Conservation (phyloP, 2,888 invertebrate genomes). For the Oxystoma pomonae region DNA sequence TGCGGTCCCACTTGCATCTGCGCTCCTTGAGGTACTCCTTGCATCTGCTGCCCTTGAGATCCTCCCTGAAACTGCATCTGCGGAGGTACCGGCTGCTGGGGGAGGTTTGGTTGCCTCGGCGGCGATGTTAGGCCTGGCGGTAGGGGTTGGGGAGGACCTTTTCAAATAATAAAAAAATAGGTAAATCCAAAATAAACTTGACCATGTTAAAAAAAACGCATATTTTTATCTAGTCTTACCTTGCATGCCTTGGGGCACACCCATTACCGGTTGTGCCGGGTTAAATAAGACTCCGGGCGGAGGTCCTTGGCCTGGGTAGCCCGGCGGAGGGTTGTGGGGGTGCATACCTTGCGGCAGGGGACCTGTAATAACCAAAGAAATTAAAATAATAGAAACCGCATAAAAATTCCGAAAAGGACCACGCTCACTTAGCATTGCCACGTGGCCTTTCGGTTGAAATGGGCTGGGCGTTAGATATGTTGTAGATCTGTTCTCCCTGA, state of each 20-base stretch:
- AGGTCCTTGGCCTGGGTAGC: not conserved
- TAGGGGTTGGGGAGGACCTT: not conserved
- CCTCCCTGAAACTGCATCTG: constrained; percentile 27
- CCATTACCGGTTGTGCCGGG: not conserved
- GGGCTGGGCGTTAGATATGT: no score
- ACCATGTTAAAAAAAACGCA: not conserved
- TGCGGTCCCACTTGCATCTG: constrained; percentile 23
- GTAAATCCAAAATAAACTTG: no score
- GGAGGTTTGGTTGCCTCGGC: not conserved
- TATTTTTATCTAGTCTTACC: not conserved
- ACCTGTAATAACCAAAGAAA: constrained; percentile 14
- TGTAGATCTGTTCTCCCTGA: no score
- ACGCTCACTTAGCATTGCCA: no score
- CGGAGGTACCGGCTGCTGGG: constrained; percentile 23
- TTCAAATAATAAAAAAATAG: not conserved
- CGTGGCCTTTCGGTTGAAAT: no score
- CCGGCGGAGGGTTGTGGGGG: constrained; percentile 20
- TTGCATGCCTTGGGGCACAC: not conserved
- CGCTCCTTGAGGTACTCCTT: constrained; percentile 25
- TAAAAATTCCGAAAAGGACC: no score
- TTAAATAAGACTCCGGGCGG: not conserved
- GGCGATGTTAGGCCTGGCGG: constrained; percentile 1
- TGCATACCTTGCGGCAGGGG: constrained; percentile 31
- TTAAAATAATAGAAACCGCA: no score
- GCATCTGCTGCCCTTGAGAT: constrained; percentile 16